These are phyloP conservation scores for Equus przewalskii DNA, from an alignment of 2,113 vertebrate genomes.

Conservation along the genomic window DNA sequence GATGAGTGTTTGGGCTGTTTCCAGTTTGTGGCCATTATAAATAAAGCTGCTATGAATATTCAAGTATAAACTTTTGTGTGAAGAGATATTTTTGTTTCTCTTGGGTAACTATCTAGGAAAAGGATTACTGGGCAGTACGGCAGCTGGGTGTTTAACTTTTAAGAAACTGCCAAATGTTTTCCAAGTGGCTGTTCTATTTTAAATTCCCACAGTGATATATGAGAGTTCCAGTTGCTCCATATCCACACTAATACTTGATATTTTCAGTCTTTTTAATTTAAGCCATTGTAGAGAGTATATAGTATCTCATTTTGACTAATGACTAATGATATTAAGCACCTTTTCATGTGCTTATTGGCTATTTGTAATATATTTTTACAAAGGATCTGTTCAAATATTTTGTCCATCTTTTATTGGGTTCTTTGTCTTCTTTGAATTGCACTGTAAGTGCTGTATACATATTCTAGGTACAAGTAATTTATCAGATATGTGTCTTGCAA, in stretches of 20 bases:
- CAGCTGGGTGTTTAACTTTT: not conserved
- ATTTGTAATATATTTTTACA: not conserved
- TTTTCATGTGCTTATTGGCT: not conserved
- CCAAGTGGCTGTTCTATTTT: not conserved
- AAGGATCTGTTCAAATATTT: not conserved
- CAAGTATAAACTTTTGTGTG: not conserved
- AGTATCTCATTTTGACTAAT: not conserved
- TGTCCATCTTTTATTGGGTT: not conserved
- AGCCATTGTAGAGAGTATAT: not conserved
- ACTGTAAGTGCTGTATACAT: not conserved
- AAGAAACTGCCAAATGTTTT: not conserved
- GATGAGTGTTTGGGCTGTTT: not conserved
- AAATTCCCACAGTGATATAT: not conserved
- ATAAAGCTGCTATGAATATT: not conserved
- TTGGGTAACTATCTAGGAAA: not conserved
- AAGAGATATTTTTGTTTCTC: not conserved
- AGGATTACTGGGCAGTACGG: not conserved
- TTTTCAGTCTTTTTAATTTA: not conserved
- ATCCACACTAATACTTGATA: not conserved
- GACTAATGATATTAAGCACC: not conserved
- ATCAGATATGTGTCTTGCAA: not conserved
- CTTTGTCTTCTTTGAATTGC: not conserved
- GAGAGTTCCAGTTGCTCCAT: not conserved
- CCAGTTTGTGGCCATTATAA: not conserved
- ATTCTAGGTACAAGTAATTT: not conserved